These are phyloP conservation scores for Coelinius sp. DNA, from an alignment of 2,888 invertebrate species.

Conservation along the genomic window DNA sequence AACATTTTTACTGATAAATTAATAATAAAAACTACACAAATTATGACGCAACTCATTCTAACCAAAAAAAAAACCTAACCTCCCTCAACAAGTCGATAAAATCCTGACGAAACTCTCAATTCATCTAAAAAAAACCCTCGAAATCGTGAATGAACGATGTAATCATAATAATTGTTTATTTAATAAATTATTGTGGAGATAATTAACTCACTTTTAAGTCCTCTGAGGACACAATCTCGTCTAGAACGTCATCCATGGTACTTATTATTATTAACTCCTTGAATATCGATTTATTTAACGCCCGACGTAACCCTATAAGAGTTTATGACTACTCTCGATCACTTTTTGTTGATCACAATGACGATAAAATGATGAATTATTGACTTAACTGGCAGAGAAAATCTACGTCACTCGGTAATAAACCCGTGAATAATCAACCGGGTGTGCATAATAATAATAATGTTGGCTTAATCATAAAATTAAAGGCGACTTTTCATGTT, in stretches of 20 bases:
- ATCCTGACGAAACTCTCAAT: not conserved
- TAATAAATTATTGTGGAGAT: constrained; percentile 6
- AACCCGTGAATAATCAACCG: not conserved
- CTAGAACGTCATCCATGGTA: constrained; percentile 84
- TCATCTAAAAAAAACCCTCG: not conserved
- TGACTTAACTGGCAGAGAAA: not conserved
- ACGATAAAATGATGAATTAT: not conserved
- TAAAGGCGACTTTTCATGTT: not conserved
- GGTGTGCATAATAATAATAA: not conserved
- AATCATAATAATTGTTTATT: not conserved
- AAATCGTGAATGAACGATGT: not conserved
- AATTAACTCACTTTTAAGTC: constrained; percentile 81
- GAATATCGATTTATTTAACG: not conserved
- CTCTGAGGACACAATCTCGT: constrained; percentile 85
- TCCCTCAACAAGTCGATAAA: not conserved
- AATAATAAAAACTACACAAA: not conserved
- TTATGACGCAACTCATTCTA: constrained; percentile 22
- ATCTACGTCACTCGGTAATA: constrained; percentile 8
- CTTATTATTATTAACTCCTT: not conserved
- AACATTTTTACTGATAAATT: not conserved
- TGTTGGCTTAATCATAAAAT: not conserved
- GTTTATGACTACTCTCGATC: not conserved
- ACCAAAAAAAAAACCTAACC: not conserved
- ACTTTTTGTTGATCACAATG: not conserved
- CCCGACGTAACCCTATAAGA: too few relatives aligned